A percentile compares a stretch with the other conserved stretches of the same genome.
Conservation (phyloP, 2,888 invertebrate genomes). For the Leistus spinibarbis region DNA sequence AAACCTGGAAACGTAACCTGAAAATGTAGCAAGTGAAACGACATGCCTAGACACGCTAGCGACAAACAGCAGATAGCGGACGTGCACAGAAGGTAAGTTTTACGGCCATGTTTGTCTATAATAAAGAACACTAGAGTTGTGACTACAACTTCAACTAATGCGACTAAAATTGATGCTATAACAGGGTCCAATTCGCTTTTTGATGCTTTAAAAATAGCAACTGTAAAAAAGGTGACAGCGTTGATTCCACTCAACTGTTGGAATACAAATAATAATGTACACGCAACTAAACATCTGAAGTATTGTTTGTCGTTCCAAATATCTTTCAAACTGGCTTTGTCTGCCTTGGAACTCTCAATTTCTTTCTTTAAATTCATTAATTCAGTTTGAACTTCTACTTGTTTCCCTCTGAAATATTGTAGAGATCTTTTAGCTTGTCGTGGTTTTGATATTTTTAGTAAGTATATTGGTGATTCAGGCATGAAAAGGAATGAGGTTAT, state of each 20-base stretch:
- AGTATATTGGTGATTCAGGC: conserved; percentile 78
- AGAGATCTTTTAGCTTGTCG: conserved; percentile 68
- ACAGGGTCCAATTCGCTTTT: conserved; percentile 70
- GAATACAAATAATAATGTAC: conserved; percentile 81
- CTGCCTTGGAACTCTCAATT: conserved; percentile 62
- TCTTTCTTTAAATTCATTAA: conserved; percentile 69
- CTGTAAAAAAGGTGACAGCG: conserved; percentile 82
- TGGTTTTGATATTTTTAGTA: conserved; percentile 63
- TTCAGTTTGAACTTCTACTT: conserved; percentile 67
- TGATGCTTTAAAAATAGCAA: conserved; percentile 74
- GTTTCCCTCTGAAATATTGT: conserved; percentile 72
- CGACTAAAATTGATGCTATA: conserved; percentile 78
- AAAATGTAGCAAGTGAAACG: not conserved
- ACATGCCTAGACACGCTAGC: not conserved
- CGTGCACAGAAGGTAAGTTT: conserved; percentile 77
- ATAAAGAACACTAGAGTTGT: conserved; percentile 71
- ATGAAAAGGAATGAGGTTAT: conserved; percentile 70
- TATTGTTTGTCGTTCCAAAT: conserved; percentile 68
- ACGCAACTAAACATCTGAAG: conserved; percentile 73
- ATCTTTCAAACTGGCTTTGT: conserved; percentile 62
- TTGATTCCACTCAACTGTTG: conserved; percentile 86
- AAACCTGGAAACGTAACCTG: conserved; percentile 42
- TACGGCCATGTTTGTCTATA: conserved; percentile 81
- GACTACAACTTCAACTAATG: conserved; percentile 77
- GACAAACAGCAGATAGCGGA: conserved; percentile 53